Conservation (phyloP, 2,113 vertebrate species). For the Quiscalus mexicanus region DNA sequence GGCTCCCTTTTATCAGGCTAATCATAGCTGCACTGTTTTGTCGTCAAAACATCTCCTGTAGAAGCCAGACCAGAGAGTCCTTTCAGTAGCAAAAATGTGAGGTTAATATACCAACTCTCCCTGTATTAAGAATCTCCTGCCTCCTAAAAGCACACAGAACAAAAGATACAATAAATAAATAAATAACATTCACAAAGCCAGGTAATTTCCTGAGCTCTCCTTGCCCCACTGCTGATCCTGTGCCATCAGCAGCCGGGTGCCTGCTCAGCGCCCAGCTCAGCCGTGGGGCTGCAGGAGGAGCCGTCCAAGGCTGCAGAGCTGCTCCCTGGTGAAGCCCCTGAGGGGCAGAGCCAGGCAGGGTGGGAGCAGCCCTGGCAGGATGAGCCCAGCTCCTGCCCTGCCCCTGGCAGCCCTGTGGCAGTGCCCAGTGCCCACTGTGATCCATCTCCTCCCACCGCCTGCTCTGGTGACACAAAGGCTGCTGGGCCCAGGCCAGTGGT, state of each 20-base stretch:
- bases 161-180: background rate
- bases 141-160: background rate
- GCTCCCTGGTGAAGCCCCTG: accelerated
- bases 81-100: conserved; percentile 5
- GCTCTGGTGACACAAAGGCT: background rate
- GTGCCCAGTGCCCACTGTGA: accelerated
- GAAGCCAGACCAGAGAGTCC: background rate
- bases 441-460: accelerated
- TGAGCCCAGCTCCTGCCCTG: too few relatives aligned
- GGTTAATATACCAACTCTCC: background rate
- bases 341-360: background rate
- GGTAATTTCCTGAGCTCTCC: background rate
- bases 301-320: background rate
- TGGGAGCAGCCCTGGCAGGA: background rate
- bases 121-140: background rate
- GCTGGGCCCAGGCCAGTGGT: background rate
- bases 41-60: conserved; percentile 65
- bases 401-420: background rate
- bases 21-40: conserved; percentile 58
- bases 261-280: background rate
- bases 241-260: background rate
- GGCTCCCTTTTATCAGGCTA: conserved; percentile 64
- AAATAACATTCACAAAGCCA: background rate
- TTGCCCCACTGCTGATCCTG: background rate
- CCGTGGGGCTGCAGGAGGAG: background rate